These are phyloP conservation scores for Halictus rubicundus DNA, from an alignment of 1,140 invertebrate species.

Conservation along the genomic window DNA sequence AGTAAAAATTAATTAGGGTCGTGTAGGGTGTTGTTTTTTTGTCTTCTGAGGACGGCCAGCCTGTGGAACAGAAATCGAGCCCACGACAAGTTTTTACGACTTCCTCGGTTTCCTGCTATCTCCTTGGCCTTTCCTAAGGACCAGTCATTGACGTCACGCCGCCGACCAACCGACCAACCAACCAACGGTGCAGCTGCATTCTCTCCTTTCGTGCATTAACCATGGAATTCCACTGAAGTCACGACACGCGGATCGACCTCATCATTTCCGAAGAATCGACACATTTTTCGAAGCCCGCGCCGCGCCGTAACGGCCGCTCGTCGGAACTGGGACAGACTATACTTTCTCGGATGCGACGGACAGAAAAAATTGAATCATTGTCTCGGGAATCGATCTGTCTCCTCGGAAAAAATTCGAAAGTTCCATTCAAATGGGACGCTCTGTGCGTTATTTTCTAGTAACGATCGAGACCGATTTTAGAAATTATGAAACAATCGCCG, in stretches of 20 bases:
- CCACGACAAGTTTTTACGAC: slow-evolving; percentile 34
- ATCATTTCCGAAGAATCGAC: slow-evolving; percentile 51
- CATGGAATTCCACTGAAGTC: slow-evolving; percentile 54
- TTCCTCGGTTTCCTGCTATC: slow-evolving; percentile 44
- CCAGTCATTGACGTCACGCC: slow-evolving; percentile 56
- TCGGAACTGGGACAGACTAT: background rate
- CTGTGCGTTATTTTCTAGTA: no score
- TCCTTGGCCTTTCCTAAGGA: slow-evolving; percentile 49
- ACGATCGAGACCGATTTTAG: no score
- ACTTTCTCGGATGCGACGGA: background rate
- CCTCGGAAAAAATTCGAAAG: no score
- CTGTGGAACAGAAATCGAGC: slow-evolving; percentile 4
- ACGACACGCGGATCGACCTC: slow-evolving; percentile 43
- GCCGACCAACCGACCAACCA: background rate
- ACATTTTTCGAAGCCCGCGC: background rate
- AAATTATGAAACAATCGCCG: no score
- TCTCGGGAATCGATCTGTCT: background rate
- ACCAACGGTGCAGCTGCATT: slow-evolving; percentile 48
- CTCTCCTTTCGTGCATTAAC: slow-evolving; percentile 52
- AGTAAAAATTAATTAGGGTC: no score
- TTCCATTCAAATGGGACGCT: no score
- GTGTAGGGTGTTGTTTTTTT: no score
- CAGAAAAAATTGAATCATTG: background rate
- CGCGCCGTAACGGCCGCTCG: background rate
- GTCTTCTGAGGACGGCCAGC: no score